Evolutionary conservation across 1,140 invertebrate species (phyloP).

Genomic region (Tyrophagus putrescentiae): DNA sequence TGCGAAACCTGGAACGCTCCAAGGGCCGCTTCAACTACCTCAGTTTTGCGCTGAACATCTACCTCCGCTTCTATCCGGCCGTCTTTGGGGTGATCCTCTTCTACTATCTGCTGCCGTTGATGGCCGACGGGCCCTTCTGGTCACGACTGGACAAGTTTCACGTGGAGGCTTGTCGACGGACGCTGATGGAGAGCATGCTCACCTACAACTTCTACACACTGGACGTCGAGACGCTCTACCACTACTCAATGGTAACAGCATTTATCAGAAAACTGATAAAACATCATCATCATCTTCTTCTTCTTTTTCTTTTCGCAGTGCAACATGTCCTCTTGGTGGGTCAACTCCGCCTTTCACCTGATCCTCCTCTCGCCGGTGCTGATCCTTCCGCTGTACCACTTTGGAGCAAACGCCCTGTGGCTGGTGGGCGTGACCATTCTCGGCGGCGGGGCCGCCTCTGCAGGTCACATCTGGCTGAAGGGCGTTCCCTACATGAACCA

Average conservation of each 20-base stretch:
- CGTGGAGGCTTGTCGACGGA: slow-evolving; percentile 4
- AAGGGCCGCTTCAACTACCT: slow-evolving; percentile 20
- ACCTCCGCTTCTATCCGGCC: slow-evolving; percentile 11
- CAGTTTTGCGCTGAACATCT: slow-evolving; percentile 6
- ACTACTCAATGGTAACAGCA: not conserved
- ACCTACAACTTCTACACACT: slow-evolving; percentile 14
- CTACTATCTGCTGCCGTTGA: slow-evolving; percentile 8
- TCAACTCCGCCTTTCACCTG: slow-evolving; percentile 8
- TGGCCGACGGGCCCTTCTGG: slow-evolving; percentile 14
- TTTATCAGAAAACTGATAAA: not conserved
- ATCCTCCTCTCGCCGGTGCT: slow-evolving; percentile 4
- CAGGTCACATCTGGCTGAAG: not conserved
- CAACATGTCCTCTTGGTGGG: slow-evolving; percentile 7
- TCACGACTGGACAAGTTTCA: not conserved
- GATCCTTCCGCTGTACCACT: slow-evolving; percentile 3
- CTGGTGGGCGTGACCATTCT: not conserved
- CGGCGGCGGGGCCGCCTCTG: not conserved
- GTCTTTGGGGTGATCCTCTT: slow-evolving; percentile 16
- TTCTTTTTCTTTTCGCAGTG: slow-evolving; percentile 12
- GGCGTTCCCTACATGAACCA: slow-evolving; percentile 11
- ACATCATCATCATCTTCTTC: not conserved
- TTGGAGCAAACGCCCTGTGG: not conserved
- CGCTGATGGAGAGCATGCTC: slow-evolving; percentile 20
- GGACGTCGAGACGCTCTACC: slow-evolving; percentile 10
- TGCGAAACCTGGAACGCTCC: not conserved